Conservation (phyloP, 2,888 invertebrate species). For the Cantharis rustica region DNA sequence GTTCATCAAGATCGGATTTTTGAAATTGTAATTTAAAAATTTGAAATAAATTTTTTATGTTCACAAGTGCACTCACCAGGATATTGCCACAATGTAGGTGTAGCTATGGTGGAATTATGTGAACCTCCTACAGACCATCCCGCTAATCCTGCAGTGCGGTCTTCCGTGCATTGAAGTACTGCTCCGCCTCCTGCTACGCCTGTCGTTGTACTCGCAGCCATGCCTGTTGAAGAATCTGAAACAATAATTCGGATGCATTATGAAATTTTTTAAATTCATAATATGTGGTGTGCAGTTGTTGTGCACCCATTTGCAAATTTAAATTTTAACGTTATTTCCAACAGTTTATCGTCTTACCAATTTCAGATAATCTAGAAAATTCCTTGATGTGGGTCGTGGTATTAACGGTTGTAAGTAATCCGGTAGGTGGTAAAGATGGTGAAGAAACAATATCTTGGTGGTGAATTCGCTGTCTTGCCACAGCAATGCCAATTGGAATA, state of each 20-base stretch:
- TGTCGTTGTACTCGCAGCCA: slow-evolving; percentile 70
- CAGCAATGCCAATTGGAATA: slow-evolving; percentile 85
- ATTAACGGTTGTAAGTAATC: slow-evolving; percentile 54
- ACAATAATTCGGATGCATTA: slow-evolving; percentile 16
- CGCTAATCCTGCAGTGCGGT: slow-evolving; percentile 61
- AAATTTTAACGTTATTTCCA: not conserved
- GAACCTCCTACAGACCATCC: slow-evolving; percentile 60
- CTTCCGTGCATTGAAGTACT: slow-evolving; percentile 68
- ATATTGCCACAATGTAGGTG: slow-evolving; percentile 82
- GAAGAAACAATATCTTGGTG: slow-evolving; percentile 56
- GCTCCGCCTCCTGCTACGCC: slow-evolving; percentile 63
- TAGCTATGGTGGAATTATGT: slow-evolving; percentile 63
- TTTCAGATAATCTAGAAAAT: slow-evolving; percentile 61
- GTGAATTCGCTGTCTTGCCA: slow-evolving; percentile 77
- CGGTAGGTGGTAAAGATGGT: slow-evolving; percentile 48
- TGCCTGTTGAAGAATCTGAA: slow-evolving; percentile 59
- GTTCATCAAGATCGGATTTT: not conserved
- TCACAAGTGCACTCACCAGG: slow-evolving; percentile 63
- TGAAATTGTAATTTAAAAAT: not conserved
- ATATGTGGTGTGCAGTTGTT: not conserved
- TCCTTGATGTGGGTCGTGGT: slow-evolving; percentile 59
- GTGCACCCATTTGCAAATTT: not conserved
- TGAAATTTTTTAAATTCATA: not conserved
- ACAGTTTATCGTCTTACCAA: slow-evolving; percentile 57
- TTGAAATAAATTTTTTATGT: not conserved